A percentile compares a stretch with the other conserved stretches of the same genome.
These are phyloP conservation scores for Pomatostomus ruficeps DNA, from an alignment of 2,113 vertebrate species.

Conservation along the genomic window DNA sequence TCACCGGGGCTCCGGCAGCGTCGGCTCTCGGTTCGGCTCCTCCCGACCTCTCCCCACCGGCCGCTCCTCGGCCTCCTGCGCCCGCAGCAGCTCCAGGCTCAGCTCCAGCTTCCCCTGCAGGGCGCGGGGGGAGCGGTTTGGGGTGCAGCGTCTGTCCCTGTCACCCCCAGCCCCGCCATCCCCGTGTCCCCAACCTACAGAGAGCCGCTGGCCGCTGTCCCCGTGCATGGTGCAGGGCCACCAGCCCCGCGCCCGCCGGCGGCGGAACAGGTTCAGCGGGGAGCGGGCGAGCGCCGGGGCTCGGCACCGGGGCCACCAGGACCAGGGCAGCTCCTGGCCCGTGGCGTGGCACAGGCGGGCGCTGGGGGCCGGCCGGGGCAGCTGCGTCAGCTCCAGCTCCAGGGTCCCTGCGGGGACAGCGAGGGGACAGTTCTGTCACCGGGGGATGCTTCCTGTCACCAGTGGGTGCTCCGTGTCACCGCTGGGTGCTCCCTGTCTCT, in stretches of 20 bases:
- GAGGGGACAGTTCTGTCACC: background rate
- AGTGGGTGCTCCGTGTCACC: background rate
- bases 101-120: background rate
- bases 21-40: background rate
- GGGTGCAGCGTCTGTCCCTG: background rate
- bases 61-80: background rate
- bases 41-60: background rate
- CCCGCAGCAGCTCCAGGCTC: background rate
- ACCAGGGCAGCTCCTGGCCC: fast-evolving
- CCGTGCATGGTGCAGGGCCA: background rate
- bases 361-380: background rate
- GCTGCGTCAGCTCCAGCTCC: background rate
- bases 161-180: background rate
- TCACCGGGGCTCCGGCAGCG: background rate
- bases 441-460: background rate
- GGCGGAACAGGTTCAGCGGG: background rate
- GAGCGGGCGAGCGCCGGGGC: fast-evolving
- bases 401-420: background rate
- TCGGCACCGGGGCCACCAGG: background rate
- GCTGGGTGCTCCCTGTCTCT: too few species aligned
- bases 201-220: background rate
- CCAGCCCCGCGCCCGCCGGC: background rate
- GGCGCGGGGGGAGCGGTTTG: too few species aligned
- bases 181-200: background rate
- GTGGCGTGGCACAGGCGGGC: background rate